Percentiles rank a stretch among this genome's conserved stretches.
Evolutionary conservation across 2,888 invertebrate species (phyloP).

Genomic region (Trissolcus brochymenae): DNA sequence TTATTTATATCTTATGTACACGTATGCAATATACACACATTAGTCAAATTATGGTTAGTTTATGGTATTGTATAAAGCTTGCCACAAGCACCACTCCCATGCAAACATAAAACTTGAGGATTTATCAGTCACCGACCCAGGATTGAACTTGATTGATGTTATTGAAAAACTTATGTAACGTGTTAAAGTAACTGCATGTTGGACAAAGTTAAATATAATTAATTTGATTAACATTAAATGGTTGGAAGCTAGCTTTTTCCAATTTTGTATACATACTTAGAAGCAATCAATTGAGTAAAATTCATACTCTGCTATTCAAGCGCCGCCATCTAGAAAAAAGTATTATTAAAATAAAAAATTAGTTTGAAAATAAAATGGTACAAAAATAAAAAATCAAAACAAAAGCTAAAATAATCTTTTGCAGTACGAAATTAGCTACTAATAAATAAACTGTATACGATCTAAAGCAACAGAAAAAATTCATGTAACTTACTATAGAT

Average conservation of each 20-base stretch:
- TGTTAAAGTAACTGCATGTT: constrained; percentile 18
- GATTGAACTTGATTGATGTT: constrained; percentile 46
- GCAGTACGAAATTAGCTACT: neutral
- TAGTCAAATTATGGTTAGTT: constrained; percentile 17
- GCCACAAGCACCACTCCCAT: constrained; percentile 17
- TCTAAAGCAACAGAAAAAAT: no score
- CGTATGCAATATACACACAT: neutral
- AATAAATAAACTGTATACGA: no score
- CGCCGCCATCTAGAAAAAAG: constrained; percentile 30
- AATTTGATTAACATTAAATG: constrained; percentile 27
- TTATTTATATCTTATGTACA: neutral
- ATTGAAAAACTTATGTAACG: constrained; percentile 29
- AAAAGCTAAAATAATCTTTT: neutral
- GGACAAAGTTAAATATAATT: constrained; percentile 21
- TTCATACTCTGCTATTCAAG: constrained; percentile 34
- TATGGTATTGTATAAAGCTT: constrained; percentile 10
- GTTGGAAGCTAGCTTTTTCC: constrained; percentile 5
- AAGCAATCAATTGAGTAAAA: constrained; percentile 47
- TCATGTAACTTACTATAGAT: no score
- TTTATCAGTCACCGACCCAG: constrained; percentile 26
- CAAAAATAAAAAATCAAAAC: neutral
- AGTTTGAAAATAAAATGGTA: constrained; percentile 9
- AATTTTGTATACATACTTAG: constrained; percentile 44
- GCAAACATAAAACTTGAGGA: constrained; percentile 1
- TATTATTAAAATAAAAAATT: constrained; percentile 23